A percentile compares a stretch with the other conserved stretches of the same genome.
Conservation (phyloP, 64 coral and sea anemone genomes). For the Montipora capricornis region DNA sequence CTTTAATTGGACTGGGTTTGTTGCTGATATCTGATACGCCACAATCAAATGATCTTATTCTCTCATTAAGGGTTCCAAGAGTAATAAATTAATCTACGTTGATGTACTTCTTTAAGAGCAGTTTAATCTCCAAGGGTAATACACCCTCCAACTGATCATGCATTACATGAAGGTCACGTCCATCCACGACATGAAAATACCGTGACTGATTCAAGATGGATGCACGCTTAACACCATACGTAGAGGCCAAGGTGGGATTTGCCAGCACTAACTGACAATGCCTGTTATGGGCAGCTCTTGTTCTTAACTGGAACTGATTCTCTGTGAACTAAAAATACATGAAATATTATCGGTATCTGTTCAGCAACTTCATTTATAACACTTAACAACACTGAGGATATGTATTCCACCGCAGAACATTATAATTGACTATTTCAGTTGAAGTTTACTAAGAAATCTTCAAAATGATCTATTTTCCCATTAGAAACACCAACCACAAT, state of each 20-base stretch:
- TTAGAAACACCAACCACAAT: no score
- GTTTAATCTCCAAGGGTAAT: conserved; percentile 55
- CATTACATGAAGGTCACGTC: conserved; percentile 72
- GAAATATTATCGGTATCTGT: no score
- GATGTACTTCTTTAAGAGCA: conserved; percentile 49
- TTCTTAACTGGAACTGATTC: no score
- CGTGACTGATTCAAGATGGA: conserved; percentile 52
- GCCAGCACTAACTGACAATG: conserved; percentile 51
- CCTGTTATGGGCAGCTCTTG: not conserved
- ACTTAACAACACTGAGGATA: no score
- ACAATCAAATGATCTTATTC: conserved; percentile 46
- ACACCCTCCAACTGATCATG: conserved; percentile 86
- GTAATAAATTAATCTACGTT: conserved; percentile 40
- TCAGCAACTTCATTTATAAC: no score
- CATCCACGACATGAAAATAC: conserved; percentile 72
- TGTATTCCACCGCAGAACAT: no score
- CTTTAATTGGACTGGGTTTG: conserved; percentile 73
- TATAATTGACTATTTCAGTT: no score
- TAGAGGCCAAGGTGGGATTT: conserved; percentile 42
- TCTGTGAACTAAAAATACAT: no score
- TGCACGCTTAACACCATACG: conserved; percentile 44
- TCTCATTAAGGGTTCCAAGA: conserved; percentile 38
- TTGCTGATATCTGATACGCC: conserved; percentile 17
- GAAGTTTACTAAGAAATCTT: no score
- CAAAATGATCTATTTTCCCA: no score